Conservation (phyloP, 2,888 invertebrate genomes). For the Neoitamus cyanurus region DNA sequence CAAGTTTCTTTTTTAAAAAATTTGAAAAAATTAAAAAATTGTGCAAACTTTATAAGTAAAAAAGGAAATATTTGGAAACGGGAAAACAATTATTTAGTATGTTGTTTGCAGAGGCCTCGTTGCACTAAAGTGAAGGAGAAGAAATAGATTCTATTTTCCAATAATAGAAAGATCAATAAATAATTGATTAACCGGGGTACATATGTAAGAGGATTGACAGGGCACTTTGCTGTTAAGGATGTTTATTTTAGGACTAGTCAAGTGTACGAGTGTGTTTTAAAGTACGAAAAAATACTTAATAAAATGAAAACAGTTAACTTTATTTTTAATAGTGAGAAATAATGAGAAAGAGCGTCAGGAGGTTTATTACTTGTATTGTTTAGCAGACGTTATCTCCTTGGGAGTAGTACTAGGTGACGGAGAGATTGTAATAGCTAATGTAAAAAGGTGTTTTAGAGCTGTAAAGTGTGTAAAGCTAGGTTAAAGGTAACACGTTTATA, state of each 20-base stretch:
- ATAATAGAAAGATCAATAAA: neutral
- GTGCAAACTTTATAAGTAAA: slow-evolving; percentile 53
- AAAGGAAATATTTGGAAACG: slow-evolving; percentile 9
- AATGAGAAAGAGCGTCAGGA: slow-evolving; percentile 16
- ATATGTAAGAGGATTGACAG: slow-evolving; percentile 49
- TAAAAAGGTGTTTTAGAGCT: slow-evolving; percentile 37
- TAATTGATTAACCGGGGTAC: neutral
- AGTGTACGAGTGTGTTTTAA: neutral
- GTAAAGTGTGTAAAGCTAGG: slow-evolving; percentile 42
- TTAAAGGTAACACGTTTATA: slow-evolving; percentile 14
- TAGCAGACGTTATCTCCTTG: neutral
- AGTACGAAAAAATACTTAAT: slow-evolving; percentile 16
- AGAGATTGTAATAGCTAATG: slow-evolving; percentile 16
- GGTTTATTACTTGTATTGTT: slow-evolving; percentile 16
- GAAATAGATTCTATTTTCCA: slow-evolving; percentile 19
- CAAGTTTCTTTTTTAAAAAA: slow-evolving; percentile 41
- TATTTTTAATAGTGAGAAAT: slow-evolving; percentile 51
- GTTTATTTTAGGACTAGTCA: slow-evolving; percentile 7
- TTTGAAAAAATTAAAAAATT: slow-evolving; percentile 53
- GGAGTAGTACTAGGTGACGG: neutral
- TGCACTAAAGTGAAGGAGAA: slow-evolving; percentile 43
- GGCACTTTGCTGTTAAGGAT: slow-evolving; percentile 39
- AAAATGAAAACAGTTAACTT: slow-evolving; percentile 52
- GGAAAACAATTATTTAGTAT: slow-evolving; percentile 44
- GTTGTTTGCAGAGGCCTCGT: slow-evolving; percentile 52